phyloP scores from a whole-genome alignment of 2,888 invertebrate species.

The Ptilodon capucinus region DNA sequence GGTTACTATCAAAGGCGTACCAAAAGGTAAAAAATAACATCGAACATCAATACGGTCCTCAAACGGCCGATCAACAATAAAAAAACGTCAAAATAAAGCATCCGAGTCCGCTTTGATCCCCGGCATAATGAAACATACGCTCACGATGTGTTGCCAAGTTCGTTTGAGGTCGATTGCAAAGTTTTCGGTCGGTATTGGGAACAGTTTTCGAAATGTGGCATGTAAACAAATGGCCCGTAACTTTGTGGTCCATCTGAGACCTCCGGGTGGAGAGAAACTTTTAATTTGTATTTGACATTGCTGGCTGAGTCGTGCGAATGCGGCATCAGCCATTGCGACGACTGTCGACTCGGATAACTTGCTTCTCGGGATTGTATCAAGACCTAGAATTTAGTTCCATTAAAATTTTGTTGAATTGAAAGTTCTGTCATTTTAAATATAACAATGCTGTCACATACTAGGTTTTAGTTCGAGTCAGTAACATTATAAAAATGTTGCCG shows the following conservation, averaged over 20 bases:
- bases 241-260: constrained; percentile 37
- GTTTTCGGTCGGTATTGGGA: constrained; percentile 25
- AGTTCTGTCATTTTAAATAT: not conserved
- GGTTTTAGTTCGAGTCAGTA: too few relatives aligned
- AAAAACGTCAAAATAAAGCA: constrained; percentile 11
- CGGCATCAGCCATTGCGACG: not conserved
- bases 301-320: constrained; percentile 1
- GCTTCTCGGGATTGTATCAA: too few relatives aligned
- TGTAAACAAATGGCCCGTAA: constrained; percentile 37
- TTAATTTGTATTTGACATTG: constrained; percentile 33
- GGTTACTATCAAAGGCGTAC: not conserved
- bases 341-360: too few relatives aligned
- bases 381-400: too few relatives aligned
- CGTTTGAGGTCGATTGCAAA: constrained; percentile 15
- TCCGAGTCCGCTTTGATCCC: constrained; percentile 20
- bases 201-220: constrained; percentile 31
- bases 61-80: constrained; percentile 17
- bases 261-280: constrained; percentile 19
- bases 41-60: constrained; percentile 1
- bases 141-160: constrained; percentile 9
- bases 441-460: too few relatives aligned
- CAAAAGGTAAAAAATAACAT: not conserved
- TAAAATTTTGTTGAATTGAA: not conserved
- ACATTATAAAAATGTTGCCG: too few relatives aligned
- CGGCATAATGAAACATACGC: constrained; percentile 13